Evolutionary conservation across 2,888 invertebrate species (phyloP), one percentile per base, ranked within the genome.

Genomic region (Trichogramma dendrolimi): DNA sequence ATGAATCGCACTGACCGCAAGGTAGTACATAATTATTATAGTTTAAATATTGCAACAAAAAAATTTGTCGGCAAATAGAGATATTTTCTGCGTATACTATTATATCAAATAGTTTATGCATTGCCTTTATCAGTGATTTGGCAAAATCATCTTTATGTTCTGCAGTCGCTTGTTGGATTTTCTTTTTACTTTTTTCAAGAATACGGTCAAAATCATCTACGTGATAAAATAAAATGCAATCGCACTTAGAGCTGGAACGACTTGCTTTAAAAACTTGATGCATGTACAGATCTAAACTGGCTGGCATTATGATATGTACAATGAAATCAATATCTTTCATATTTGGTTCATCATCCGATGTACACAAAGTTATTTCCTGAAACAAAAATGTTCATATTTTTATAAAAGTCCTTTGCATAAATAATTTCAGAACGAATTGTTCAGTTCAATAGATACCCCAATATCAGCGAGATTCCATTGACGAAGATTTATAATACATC

Each of bases 1-100:
- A 63, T 5, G 60, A 46, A 27, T 63, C 63, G 39, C 63, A 63
- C 0, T 41, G 0, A 7, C 57, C 60, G 10, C 63, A 63, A 0
- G 60, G 47, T 7, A 38, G 5, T 6, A 11, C 56, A 6, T 54
- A 46, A 38, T 44, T 54, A 1, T 60, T 54, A 5, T 63, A 55
- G 42, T 60, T 57, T 3, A 60, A 57, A 6, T 60, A 50, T 5
- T 38, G 53, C 4, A 63, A 27, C 6, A 63, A n/a, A 38, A 54
- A 60, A 6, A 49, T 4, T 46, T 63, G 63, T 4, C 63, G 51
- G 40, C 63, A 63, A 1, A 54, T 5, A 3, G 49, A 50, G 14
- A 40, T 56, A n/a, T 63, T 63, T 44, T 63, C 63, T 2, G 53
- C 52, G 39, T 60, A 60, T 0, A 60, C 6, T 4, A 56, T 43